A percentile compares a stretch with the other conserved stretches of the same genome.
Conservation (phyloP, 1,140 invertebrate species). For the Drosophila teissieri region DNA sequence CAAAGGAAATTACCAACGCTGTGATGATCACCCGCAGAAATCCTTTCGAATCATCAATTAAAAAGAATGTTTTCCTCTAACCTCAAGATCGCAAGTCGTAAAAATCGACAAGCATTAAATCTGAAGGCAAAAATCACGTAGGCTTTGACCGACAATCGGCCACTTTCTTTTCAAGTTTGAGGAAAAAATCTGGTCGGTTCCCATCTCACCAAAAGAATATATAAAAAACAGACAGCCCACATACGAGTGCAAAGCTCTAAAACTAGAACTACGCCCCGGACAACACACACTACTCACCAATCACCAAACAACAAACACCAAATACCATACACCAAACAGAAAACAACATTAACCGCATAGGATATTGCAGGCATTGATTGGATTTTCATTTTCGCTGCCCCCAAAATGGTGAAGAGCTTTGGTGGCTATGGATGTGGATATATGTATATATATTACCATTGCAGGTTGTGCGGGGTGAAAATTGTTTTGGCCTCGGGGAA, state of each 20-base stretch:
- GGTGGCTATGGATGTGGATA: constrained; percentile 4
- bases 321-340: constrained; percentile 5
- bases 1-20: not conserved
- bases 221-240: constrained; percentile 25
- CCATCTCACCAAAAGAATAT: not conserved
- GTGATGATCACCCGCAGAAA: constrained; percentile 7
- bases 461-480: constrained; percentile 64
- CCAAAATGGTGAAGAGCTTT: constrained; percentile 42
- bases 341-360: constrained; percentile 44
- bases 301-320: not conserved
- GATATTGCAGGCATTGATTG: constrained; percentile 48
- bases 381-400: constrained; percentile 50
- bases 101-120: constrained; percentile 1
- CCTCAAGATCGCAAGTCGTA: not conserved
- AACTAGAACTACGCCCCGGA: constrained; percentile 47
- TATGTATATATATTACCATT: constrained; percentile 37
- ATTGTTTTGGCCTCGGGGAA: constrained; percentile 61
- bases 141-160: constrained; percentile 2
- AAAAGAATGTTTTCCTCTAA: not conserved
- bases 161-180: constrained; percentile 31
- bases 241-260: constrained; percentile 37
- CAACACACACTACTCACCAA: constrained; percentile 1
- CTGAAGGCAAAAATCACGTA: not conserved
- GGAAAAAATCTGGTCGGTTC: too few species aligned
- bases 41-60: not conserved